phyloP scores from a whole-genome alignment of 2,888 invertebrate species.

The Drosophila limbata region DNA sequence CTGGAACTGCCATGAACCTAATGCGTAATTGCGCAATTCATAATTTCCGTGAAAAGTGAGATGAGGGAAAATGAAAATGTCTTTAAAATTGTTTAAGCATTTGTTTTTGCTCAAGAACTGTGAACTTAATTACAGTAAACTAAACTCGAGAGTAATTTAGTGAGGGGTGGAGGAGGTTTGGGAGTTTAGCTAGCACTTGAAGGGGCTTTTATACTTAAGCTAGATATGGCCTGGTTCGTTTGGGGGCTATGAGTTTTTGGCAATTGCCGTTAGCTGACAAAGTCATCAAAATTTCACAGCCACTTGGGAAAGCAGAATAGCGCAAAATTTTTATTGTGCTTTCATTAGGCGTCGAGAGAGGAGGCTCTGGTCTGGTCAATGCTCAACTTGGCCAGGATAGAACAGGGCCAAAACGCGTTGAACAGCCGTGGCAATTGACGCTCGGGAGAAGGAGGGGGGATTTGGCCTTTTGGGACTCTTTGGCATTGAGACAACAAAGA shows the following conservation, averaged over 20 bases:
- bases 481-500: conserved; percentile 26
- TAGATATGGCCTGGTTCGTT: conserved; percentile 40
- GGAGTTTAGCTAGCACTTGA: conserved; percentile 22
- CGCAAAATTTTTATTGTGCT: conserved; percentile 79
- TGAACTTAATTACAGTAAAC: conserved; percentile 57
- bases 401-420: conserved; percentile 24
- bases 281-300: conserved; percentile 78
- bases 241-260: conserved; percentile 56
- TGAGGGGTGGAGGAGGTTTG: background rate
- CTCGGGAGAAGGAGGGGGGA: conserved; percentile 14
- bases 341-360: conserved; percentile 66
- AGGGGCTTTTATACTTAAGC: conserved; percentile 19
- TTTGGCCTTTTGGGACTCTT: conserved; percentile 41
- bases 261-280: conserved; percentile 72
- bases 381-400: conserved; percentile 25
- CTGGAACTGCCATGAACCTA: conserved; percentile 28
- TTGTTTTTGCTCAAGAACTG: conserved; percentile 43
- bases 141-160: conserved; percentile 39
- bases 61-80: conserved; percentile 13
- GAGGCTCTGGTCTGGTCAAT: conserved; percentile 49
- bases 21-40: conserved; percentile 43
- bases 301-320: conserved; percentile 79
- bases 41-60: conserved; percentile 22
- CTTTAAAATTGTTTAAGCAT: conserved; percentile 35
- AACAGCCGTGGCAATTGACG: conserved; percentile 49